Percentiles rank a stretch among this genome's conserved stretches.
These are phyloP conservation scores for Nematopogon swammerdamellus DNA, from an alignment of 2,888 invertebrate species.

Conservation along the genomic window DNA sequence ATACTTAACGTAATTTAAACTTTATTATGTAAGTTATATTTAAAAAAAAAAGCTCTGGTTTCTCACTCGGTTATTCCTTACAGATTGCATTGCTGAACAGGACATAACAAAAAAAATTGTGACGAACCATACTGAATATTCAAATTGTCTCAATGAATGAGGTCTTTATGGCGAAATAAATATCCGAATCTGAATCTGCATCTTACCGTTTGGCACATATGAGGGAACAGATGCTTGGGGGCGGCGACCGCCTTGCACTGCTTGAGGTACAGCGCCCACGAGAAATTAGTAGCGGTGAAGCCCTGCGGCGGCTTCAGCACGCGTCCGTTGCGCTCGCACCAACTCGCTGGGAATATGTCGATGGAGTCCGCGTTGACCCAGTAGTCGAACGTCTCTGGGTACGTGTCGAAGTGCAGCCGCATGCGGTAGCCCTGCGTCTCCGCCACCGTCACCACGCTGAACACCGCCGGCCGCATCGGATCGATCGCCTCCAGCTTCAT, in stretches of 20 bases:
- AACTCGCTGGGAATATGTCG: constrained; percentile 91
- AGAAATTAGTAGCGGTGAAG: constrained; percentile 61
- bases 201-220: constrained; percentile 61
- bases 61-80: no score
- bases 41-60: no score
- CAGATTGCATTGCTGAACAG: no score
- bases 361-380: constrained; percentile 92
- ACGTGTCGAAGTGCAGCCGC: constrained; percentile 90
- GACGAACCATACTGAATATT: no score
- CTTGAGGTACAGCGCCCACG: constrained; percentile 81
- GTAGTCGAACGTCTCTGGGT: constrained; percentile 83
- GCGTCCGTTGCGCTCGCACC: constrained; percentile 84
- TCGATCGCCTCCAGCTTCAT: constrained; percentile 94
- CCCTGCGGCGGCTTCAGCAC: constrained; percentile 76
- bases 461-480: constrained; percentile 84
- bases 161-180: no score
- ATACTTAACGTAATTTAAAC: no score
- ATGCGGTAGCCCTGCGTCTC: constrained; percentile 81
- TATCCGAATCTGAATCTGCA: no score
- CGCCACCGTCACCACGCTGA: constrained; percentile 83
- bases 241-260: constrained; percentile 73
- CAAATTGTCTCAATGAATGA: no score
- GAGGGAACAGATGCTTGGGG: constrained; percentile 72
- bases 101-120: no score
- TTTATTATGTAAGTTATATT: no score